Conservation (phyloP, 2,888 invertebrate genomes). For the Parnassius mnemosyne region DNA sequence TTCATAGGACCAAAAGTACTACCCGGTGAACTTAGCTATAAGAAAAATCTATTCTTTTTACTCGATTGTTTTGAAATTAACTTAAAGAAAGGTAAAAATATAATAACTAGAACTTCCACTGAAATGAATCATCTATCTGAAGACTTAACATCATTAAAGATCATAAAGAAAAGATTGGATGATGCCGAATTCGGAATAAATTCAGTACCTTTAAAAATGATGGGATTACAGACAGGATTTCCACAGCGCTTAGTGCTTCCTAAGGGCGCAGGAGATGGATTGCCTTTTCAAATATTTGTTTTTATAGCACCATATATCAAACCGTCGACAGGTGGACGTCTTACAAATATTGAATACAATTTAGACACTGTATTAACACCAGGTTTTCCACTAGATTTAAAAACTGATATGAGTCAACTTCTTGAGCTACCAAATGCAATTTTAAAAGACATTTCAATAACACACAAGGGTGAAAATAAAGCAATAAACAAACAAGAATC, state of each 20-base stretch:
- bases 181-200: slow-evolving; percentile 78
- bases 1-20: slow-evolving; percentile 86
- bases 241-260: slow-evolving; percentile 86
- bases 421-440: slow-evolving; percentile 63
- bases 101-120: slow-evolving; percentile 82
- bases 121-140: slow-evolving; percentile 81
- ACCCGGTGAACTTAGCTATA: slow-evolving; percentile 73
- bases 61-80: slow-evolving; percentile 81
- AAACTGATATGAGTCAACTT: slow-evolving; percentile 70
- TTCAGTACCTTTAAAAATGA: slow-evolving; percentile 67
- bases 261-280: slow-evolving; percentile 84
- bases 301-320: slow-evolving; percentile 80
- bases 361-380: slow-evolving; percentile 61
- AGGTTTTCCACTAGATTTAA: slow-evolving; percentile 88
- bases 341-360: slow-evolving; percentile 60
- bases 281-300: slow-evolving; percentile 83
- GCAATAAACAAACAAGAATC: slow-evolving; percentile 7
- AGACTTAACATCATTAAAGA: slow-evolving; percentile 80
- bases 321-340: slow-evolving; percentile 51
- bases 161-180: slow-evolving; percentile 81
- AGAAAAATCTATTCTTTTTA: slow-evolving; percentile 79
- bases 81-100: slow-evolving; percentile 82
- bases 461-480: slow-evolving; percentile 46
- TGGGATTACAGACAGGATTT: slow-evolving; percentile 81
- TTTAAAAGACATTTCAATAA: slow-evolving; percentile 56